phyloP scores from a whole-genome alignment of 2,113 vertebrate species.

The Elephas maximus region DNA sequence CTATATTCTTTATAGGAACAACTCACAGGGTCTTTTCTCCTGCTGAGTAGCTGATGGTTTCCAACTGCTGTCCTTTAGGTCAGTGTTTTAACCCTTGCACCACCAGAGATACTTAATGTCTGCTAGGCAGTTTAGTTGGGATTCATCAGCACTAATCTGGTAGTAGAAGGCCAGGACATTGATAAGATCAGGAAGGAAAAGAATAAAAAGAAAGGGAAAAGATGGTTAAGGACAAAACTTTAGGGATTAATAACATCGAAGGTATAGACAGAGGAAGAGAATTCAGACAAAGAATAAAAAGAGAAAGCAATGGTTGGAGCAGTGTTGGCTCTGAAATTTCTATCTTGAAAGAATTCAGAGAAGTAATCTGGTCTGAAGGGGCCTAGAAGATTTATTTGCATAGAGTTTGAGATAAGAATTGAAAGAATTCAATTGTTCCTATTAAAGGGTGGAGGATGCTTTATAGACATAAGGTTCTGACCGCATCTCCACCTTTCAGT shows the following conservation, averaged over 20 bases:
- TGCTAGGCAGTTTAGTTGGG: neutral
- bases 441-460: neutral
- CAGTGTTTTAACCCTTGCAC: no score
- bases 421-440: neutral
- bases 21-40: no score
- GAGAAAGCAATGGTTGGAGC: neutral
- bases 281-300: neutral
- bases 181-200: neutral
- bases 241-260: neutral
- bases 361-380: neutral
- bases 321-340: neutral
- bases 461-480: neutral
- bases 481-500: neutral
- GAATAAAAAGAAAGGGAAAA: neutral
- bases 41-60: no score
- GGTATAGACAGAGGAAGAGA: neutral
- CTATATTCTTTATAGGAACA: no score
- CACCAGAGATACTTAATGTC: no score
- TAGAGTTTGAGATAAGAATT: neutral
- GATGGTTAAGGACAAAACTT: neutral
- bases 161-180: neutral
- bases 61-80: no score
- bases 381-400: neutral
- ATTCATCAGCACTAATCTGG: neutral
- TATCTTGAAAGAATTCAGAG: neutral